Evolutionary conservation across 2,888 invertebrate species (phyloP).

Genomic region (Tiliacea citrago): DNA sequence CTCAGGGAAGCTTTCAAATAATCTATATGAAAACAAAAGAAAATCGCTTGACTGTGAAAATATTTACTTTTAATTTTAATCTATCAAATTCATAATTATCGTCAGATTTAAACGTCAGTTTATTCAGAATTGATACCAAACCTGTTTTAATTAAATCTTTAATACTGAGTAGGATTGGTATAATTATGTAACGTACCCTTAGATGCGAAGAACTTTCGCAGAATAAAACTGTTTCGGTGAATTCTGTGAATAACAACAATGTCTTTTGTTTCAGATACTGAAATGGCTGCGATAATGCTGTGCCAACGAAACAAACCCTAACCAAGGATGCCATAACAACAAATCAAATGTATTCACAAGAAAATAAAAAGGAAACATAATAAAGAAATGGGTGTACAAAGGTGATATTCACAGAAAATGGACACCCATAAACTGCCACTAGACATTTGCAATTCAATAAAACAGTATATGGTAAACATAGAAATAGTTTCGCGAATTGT

Average conservation of each 20-base stretch:
- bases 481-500: constrained; percentile 64
- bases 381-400: constrained; percentile 86
- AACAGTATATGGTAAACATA: constrained; percentile 80
- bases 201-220: not conserved
- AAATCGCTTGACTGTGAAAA: constrained; percentile 22
- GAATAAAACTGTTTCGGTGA: not conserved
- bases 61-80: constrained; percentile 34
- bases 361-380: constrained; percentile 66
- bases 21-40: constrained; percentile 2
- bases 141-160: constrained; percentile 19
- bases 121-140: not conserved
- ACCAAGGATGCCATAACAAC: constrained; percentile 71
- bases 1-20: not conserved
- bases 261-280: constrained; percentile 79
- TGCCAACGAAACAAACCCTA: constrained; percentile 64
- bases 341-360: constrained; percentile 67
- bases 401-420: constrained; percentile 89
- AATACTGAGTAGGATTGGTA: not conserved
- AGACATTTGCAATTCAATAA: constrained; percentile 89
- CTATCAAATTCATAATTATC: constrained; percentile 6
- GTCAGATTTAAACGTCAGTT: not conserved
- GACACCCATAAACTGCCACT: constrained; percentile 86
- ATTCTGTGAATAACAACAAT: constrained; percentile 24
- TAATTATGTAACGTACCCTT: no score
- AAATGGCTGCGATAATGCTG: constrained; percentile 66